Conservation (phyloP, 2,888 invertebrate genomes). For the Philereme transversata region DNA sequence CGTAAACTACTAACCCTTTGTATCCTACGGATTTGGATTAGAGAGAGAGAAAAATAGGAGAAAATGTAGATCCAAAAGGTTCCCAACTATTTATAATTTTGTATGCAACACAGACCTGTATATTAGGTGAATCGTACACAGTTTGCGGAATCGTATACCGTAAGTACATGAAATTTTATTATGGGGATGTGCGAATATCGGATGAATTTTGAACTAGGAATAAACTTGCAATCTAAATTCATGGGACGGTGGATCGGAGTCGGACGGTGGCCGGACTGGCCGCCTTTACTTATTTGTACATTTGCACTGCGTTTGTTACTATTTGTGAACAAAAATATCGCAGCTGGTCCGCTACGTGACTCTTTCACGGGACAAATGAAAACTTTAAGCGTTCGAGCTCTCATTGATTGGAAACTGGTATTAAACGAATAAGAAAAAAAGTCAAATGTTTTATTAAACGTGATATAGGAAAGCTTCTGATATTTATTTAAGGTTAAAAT, state of each 20-base stretch:
- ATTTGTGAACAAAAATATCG: conserved; percentile 49
- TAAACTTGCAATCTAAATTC: conserved; percentile 80
- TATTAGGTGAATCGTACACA: conserved; percentile 13
- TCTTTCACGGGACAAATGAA: conserved; percentile 41
- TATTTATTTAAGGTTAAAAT: too few species aligned
- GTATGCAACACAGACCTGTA: conserved; percentile 23
- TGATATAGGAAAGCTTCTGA: too few species aligned
- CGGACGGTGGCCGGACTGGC: conserved; percentile 47
- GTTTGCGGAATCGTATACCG: conserved; percentile 36
- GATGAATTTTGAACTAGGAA: conserved; percentile 72
- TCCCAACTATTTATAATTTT: conserved; percentile 13
- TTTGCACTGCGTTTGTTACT: conserved; percentile 50
- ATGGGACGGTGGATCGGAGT: conserved; percentile 58
- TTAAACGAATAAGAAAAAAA: conserved; percentile 7
- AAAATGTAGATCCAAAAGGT: neutral
- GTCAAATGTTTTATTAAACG: too few species aligned
- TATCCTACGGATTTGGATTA: too few species aligned
- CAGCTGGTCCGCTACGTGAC: conserved; percentile 45
- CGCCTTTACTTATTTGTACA: conserved; percentile 56
- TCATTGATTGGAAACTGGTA: conserved; percentile 20
- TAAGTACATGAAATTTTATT: conserved; percentile 44
- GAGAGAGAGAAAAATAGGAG: too few species aligned
- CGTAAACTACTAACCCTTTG: too few species aligned
- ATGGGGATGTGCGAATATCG: conserved; percentile 51
- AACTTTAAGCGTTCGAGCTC: conserved; percentile 28